A percentile compares a stretch with the other conserved stretches of the same genome.
Conservation (phyloP, 2,888 invertebrate genomes). For the Galeopsomyia nigrocyanea region DNA sequence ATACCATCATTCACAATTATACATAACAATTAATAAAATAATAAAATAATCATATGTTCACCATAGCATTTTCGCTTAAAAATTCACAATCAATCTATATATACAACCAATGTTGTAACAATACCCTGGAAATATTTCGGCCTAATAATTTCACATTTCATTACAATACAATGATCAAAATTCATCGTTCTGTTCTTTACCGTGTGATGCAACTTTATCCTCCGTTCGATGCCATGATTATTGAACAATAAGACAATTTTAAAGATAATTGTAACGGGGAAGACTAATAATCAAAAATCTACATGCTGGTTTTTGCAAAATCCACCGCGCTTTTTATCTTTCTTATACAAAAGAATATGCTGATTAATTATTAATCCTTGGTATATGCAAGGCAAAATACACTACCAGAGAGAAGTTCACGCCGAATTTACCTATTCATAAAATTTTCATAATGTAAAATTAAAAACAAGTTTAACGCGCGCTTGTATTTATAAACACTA, state of each 20-base stretch:
- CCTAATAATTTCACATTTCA: conserved; percentile 25
- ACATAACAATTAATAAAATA: conserved; percentile 37
- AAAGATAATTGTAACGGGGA: conserved; percentile 54
- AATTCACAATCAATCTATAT: conserved; percentile 31
- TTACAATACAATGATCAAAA: conserved; percentile 45
- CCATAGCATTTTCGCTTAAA: conserved; percentile 33
- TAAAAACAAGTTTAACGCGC: too few relatives aligned
- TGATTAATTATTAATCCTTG: conserved; percentile 24
- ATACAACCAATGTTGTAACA: conserved; percentile 43
- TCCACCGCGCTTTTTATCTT: conserved; percentile 11
- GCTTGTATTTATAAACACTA: conserved; percentile 18
- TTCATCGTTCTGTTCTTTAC: conserved; percentile 48
- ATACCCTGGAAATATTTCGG: conserved; percentile 32
- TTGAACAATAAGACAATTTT: conserved; percentile 44
- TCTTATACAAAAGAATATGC: conserved; percentile 33
- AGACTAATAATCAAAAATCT: conserved; percentile 57
- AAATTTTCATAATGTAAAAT: too few relatives aligned
- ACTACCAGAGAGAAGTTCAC: conserved; percentile 39
- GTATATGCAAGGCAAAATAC: conserved; percentile 32
- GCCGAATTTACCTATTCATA: conserved; percentile 28
- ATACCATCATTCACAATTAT: conserved; percentile 23
- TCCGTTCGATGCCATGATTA: conserved; percentile 29
- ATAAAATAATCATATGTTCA: conserved; percentile 27
- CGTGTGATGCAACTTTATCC: conserved; percentile 31
- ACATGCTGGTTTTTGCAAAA: conserved; percentile 29